Conservation (phyloP, 64 coral and sea anemone genomes). For the Stichodactyla helianthus region DNA sequence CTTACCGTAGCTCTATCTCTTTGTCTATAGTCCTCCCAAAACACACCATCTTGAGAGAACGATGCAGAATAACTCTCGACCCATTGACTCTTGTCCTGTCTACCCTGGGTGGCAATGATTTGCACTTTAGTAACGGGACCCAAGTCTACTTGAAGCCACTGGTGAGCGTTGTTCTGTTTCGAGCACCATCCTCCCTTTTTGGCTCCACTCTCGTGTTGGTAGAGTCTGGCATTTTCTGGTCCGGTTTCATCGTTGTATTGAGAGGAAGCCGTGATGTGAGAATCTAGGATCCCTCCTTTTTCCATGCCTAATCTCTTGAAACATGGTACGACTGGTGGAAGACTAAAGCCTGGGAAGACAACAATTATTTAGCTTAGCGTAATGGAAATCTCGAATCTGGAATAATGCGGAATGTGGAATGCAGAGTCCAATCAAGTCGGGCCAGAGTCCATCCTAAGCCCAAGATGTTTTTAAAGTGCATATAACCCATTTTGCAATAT, state of each 20-base stretch:
- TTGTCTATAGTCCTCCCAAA: slow-evolving; percentile 52
- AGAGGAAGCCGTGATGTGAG: slow-evolving; percentile 34
- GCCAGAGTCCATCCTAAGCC: too few relatives aligned
- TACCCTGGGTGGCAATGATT: slow-evolving; percentile 28
- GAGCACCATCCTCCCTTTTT: slow-evolving; percentile 28
- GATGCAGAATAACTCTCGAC: slow-evolving; percentile 28
- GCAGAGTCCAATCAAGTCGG: too few relatives aligned
- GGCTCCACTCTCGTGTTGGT: slow-evolving; percentile 22
- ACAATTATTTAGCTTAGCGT: not conserved
- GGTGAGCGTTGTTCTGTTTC: slow-evolving; percentile 11
- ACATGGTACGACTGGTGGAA: not conserved
- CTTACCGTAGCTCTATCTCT: slow-evolving; percentile 23
- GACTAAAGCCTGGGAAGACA: slow-evolving; percentile 21
- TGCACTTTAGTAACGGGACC: slow-evolving; percentile 18
- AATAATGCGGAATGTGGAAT: too few relatives aligned
- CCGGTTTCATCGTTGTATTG: slow-evolving; percentile 17
- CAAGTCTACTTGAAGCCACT: slow-evolving; percentile 48
- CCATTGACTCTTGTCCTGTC: slow-evolving; percentile 36
- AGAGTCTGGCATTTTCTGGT: slow-evolving; percentile 30
- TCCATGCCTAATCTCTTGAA: slow-evolving; percentile 32
- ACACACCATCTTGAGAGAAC: slow-evolving; percentile 24
- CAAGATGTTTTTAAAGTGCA: too few relatives aligned
- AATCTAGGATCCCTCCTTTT: slow-evolving; percentile 27
- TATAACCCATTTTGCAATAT: too few relatives aligned
- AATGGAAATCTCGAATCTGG: too few relatives aligned